phyloP scores from a whole-genome alignment of 2,888 invertebrate genomes.

The Drosophila tanythrix region DNA sequence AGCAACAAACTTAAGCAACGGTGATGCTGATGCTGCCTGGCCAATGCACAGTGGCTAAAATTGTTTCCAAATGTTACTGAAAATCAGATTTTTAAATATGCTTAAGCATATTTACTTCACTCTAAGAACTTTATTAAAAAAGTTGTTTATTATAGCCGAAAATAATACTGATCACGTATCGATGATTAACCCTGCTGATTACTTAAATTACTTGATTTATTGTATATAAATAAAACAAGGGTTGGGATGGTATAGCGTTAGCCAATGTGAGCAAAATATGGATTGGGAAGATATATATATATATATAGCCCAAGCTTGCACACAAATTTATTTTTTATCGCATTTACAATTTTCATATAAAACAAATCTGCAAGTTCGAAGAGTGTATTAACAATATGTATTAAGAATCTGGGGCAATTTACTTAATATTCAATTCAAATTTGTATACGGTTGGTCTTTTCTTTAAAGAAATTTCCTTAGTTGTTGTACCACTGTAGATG shows the following conservation, averaged over 20 bases:
- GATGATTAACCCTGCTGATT: background rate
- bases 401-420: background rate
- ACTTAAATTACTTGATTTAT: background rate
- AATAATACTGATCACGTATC: background rate
- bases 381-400: background rate
- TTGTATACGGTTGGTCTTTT: background rate
- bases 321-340: background rate
- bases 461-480: background rate
- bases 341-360: background rate
- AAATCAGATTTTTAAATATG: background rate
- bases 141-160: background rate
- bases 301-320: background rate
- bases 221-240: background rate
- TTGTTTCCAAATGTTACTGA: background rate
- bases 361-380: background rate
- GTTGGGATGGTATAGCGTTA: background rate
- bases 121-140: background rate
- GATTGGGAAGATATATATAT: no score
- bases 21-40: conserved; percentile 8
- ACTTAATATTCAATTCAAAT: background rate
- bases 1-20: conserved; percentile 15
- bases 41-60: conserved; percentile 44
- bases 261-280: background rate
- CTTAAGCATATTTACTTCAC: background rate
- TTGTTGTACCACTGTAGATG: conserved; percentile 39